A percentile compares a stretch with the other conserved stretches of the same genome.
phyloP scores from a whole-genome alignment of 2,797 vertebrate genomes.

The Onychomys leucogaster region DNA sequence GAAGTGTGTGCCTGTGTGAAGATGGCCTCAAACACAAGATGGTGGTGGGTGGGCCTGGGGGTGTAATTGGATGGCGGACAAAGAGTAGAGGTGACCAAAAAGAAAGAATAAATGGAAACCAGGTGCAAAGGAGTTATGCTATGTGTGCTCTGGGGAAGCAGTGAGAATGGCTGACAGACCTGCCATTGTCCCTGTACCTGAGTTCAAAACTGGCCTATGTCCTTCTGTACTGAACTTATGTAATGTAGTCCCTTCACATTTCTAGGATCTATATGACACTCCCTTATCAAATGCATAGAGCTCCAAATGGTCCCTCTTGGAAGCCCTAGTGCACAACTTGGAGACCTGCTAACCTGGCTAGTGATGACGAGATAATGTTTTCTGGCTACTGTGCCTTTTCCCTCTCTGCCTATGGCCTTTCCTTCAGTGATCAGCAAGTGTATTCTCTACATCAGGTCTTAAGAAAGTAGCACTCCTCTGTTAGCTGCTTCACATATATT shows the following conservation, averaged over 20 bases:
- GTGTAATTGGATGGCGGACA: background rate
- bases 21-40: too few species aligned
- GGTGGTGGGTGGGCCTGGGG: too few species aligned
- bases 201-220: background rate
- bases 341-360: background rate
- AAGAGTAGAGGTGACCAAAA: background rate
- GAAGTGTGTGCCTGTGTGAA: slow-evolving; percentile 56
- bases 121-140: background rate
- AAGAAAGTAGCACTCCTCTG: background rate
- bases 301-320: background rate
- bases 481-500: background rate
- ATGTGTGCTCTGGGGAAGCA: background rate
- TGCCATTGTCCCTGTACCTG: too few species aligned
- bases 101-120: background rate
- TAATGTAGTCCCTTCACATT: background rate
- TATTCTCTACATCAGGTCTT: background rate
- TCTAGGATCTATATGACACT: background rate
- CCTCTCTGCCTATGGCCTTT: background rate
- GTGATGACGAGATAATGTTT: background rate
- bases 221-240: too few species aligned
- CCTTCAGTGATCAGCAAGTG: background rate
- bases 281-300: background rate
- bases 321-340: background rate
- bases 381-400: background rate
- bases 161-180: background rate